Percentiles rank a stretch among this genome's conserved stretches.
Conservation (phyloP, 2,113 vertebrate species). For the Menura novaehollandiae region DNA sequence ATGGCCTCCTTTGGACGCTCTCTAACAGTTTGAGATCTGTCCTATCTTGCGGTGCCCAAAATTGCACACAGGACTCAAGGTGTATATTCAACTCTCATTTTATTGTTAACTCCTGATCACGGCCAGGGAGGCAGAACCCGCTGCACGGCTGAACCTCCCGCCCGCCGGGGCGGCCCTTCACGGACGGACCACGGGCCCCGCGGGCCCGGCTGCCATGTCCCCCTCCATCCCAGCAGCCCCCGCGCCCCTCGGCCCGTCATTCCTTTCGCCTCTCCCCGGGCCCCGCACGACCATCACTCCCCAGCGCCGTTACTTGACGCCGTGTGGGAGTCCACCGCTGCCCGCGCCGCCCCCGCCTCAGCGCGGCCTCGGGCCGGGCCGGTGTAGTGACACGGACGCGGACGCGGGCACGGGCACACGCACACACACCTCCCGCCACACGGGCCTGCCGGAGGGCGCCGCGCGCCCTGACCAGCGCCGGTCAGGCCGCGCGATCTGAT, state of each 20-base stretch:
- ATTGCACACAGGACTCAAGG: neutral
- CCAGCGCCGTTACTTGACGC: neutral
- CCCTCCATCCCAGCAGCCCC: neutral
- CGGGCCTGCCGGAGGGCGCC: neutral
- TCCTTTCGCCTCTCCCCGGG: neutral
- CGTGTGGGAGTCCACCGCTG: neutral
- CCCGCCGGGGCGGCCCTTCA: fast-evolving
- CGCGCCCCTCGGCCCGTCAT: neutral
- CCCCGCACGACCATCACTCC: neutral
- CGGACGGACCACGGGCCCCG: fast-evolving
- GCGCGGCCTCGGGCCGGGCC: neutral
- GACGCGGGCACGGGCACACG: neutral
- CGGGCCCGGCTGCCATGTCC: fast-evolving
- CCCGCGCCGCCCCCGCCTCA: neutral
- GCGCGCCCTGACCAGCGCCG: too few relatives aligned
- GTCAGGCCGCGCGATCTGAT: neutral
- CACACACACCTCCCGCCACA: fast-evolving
- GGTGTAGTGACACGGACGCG: too few relatives aligned
- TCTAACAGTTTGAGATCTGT: neutral
- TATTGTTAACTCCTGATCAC: too few relatives aligned
- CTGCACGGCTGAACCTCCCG: fast-evolving
- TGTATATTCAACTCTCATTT: neutral
- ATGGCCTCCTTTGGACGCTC: neutral
- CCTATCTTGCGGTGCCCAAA: neutral
- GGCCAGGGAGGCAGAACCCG: fast-evolving